Evolutionary conservation across 2,888 invertebrate species (phyloP), one percentile per base, ranked within the genome.

Genomic region (Panopea generosa): DNA sequence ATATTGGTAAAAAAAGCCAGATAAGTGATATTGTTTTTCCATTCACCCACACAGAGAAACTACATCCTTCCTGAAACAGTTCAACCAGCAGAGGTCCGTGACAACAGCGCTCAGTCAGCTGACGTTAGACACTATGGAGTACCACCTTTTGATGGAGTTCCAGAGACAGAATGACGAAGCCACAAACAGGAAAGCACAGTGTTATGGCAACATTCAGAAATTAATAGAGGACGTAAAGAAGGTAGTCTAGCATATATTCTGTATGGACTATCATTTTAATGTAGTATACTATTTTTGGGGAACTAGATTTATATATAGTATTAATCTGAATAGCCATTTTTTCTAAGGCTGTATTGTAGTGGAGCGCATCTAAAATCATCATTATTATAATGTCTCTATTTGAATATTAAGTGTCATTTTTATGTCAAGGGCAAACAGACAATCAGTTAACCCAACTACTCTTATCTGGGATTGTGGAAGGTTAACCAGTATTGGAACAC

Each of bases 41-140:
- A n/a, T n/a, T n/a, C n/a, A n/a, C n/a, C n/a, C 11, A 33, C 4
- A 22, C 71, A 90, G 90, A 66, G 86, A 86, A n/a, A 84, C 87
- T 16, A 83, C 86, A 7, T 68, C 82, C 26, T 88, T 89, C 65
- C 65, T 90, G 45, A 73, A 80, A 45, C 87, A 87, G 62, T 88
- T 87, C 77, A 86, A 86, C 43, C 86, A 88, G 55, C 87, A 87
- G 63, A 74, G 88, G 9, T 86, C 83, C 2, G 86, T 87, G 2
- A 87, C 84, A 29, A 81, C 86, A 7, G 88, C 87, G 0, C 74
- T 87, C 27, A 86, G 84, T 65, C 84, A 87, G 56, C 75, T 89
- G 53, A 90, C 91, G 62, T 82, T 91, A 49, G 87, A 87, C 18
- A 73, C 82, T 33, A 90, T 92, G 85, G 90, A 90, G 75, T 66